Percentiles rank a stretch among this genome's conserved stretches.
Conservation (phyloP, 1,140 invertebrate genomes). For the Cardiocondyla obscurior region DNA sequence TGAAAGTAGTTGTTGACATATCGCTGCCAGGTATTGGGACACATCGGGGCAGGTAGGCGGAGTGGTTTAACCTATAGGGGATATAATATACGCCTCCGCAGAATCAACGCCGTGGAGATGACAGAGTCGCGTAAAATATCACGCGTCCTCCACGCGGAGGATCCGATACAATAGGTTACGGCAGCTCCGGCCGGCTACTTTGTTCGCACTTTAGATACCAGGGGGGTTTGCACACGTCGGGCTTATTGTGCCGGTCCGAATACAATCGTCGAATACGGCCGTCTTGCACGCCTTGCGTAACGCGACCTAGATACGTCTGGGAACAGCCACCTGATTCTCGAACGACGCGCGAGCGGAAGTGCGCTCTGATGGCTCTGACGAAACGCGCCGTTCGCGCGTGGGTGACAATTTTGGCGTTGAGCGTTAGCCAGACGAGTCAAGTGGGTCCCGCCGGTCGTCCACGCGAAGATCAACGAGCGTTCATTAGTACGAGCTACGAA, state of each 20-base stretch:
- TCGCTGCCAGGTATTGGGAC: slow-evolving; percentile 80
- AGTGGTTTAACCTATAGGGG: slow-evolving; percentile 80
- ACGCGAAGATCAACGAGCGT: no score
- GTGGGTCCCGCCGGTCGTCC: no score
- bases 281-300: slow-evolving; percentile 14
- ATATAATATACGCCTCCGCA: slow-evolving; percentile 82
- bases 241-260: background rate
- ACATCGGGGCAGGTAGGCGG: slow-evolving; percentile 77
- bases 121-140: slow-evolving; percentile 34
- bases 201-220: background rate
- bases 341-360: slow-evolving; percentile 21
- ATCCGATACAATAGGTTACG: background rate
- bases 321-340: background rate
- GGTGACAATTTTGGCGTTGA: slow-evolving; percentile 59
- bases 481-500: no score
- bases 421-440: no score
- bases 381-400: slow-evolving; percentile 24
- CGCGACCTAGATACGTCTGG: slow-evolving; percentile 15
- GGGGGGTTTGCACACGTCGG: background rate
- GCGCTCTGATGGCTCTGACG: background rate
- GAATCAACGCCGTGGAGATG: background rate
- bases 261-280: slow-evolving; percentile 9
- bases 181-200: background rate
- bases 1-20: slow-evolving; percentile 82
- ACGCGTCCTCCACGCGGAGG: background rate